phyloP scores from a whole-genome alignment of 2,888 invertebrate genomes.

The Polyommatus iphigenia region DNA sequence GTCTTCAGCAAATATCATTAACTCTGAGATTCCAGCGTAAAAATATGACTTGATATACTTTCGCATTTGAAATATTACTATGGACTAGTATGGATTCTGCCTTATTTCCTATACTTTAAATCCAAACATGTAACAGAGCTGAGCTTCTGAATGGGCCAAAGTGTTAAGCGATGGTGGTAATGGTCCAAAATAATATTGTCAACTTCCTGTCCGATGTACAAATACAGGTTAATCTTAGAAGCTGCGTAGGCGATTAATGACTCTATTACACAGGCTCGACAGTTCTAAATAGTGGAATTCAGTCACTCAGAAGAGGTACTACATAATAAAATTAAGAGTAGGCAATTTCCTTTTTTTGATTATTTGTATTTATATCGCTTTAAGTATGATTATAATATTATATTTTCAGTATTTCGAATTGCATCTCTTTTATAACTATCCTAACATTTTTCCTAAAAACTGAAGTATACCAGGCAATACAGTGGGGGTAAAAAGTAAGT shows the following conservation, averaged over 20 bases:
- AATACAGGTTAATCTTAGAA: constrained; percentile 10
- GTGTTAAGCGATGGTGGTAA: constrained; percentile 24
- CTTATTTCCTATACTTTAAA: constrained; percentile 4
- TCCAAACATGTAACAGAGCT: constrained; percentile 27
- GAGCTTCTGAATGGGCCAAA: constrained; percentile 18
- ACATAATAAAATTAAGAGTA: background rate
- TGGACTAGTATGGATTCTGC: background rate
- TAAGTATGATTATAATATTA: too few species aligned
- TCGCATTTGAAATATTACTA: background rate
- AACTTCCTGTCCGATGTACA: constrained; percentile 6
- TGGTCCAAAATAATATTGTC: constrained; percentile 20
- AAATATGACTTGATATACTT: too few species aligned
- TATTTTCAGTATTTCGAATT: too few species aligned
- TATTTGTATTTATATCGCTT: too few species aligned
- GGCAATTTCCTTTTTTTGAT: too few species aligned
- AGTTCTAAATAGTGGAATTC: background rate
- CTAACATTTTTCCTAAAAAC: too few species aligned
- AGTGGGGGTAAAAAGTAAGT: background rate
- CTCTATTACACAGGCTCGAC: background rate
- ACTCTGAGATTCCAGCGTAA: too few species aligned
- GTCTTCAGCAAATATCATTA: background rate
- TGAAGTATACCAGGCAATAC: too few species aligned
- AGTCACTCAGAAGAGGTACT: background rate
- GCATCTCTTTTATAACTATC: too few species aligned
- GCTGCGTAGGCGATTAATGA: background rate